phyloP scores from a whole-genome alignment of 2,888 invertebrate genomes.

The Diarsia mendica region DNA sequence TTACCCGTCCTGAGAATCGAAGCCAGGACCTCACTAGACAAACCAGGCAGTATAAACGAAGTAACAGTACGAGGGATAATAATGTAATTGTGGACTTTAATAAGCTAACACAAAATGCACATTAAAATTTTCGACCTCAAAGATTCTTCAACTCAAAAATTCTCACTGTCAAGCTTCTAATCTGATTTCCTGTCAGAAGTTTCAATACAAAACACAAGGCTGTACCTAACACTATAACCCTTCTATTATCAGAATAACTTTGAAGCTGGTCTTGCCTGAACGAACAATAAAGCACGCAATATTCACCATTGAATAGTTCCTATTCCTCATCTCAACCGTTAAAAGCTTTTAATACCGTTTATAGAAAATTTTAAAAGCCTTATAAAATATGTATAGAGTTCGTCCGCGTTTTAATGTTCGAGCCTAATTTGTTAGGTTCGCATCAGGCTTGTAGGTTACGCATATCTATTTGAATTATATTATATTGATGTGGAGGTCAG shows the following conservation, averaged over 20 bases:
- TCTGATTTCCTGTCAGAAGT: neutral
- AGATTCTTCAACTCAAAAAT: too few relatives aligned
- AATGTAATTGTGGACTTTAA: too few relatives aligned
- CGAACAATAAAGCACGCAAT: slow-evolving; percentile 59
- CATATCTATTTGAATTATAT: slow-evolving; percentile 14
- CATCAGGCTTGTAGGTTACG: slow-evolving; percentile 15
- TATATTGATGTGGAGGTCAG: neutral
- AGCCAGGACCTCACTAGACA: neutral
- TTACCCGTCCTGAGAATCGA: neutral
- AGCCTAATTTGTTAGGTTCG: slow-evolving; percentile 43
- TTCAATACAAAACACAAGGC: slow-evolving; percentile 19
- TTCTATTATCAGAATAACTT: slow-evolving; percentile 52
- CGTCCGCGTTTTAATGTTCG: slow-evolving; percentile 55
- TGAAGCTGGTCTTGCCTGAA: slow-evolving; percentile 35
- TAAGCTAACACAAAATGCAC: too few relatives aligned
- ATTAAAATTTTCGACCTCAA: too few relatives aligned
- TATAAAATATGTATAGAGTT: slow-evolving; percentile 64
- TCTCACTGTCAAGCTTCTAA: neutral
- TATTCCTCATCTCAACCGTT: slow-evolving; percentile 55
- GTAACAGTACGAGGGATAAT: too few relatives aligned
- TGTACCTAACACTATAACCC: slow-evolving; percentile 1
- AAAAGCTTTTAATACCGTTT: slow-evolving; percentile 67
- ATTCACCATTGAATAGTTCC: slow-evolving; percentile 53
- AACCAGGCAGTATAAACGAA: too few relatives aligned
- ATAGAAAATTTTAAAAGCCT: slow-evolving; percentile 64